Conservation (phyloP, 2,888 invertebrate genomes). For the Amphipoea oculea region DNA sequence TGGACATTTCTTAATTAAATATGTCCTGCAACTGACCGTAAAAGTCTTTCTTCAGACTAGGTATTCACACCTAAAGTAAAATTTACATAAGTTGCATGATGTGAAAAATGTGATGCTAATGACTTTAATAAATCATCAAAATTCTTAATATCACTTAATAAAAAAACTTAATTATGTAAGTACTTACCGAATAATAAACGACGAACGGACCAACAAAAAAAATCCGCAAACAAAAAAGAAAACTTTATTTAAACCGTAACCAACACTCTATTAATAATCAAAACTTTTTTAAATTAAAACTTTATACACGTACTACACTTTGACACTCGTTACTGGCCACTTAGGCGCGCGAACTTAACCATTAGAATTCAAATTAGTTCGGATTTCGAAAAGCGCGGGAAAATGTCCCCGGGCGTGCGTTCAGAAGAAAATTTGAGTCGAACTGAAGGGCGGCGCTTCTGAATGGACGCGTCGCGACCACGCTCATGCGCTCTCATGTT, state of each 20-base stretch:
- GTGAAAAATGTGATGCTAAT: not conserved
- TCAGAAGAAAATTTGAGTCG: conserved; percentile 80
- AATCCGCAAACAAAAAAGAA: conserved; percentile 63
- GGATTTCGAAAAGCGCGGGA: conserved; percentile 80
- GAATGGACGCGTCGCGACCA: conserved; percentile 77
- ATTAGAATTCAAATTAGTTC: conserved; percentile 81
- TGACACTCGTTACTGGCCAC: conserved; percentile 72
- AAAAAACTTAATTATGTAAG: conserved; percentile 20
- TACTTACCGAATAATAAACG: conserved; percentile 62
- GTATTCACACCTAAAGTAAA: not conserved
- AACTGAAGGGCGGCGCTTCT: conserved; percentile 84
- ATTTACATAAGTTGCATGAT: too few relatives aligned
- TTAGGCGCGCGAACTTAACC: conserved; percentile 65
- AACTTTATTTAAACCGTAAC: conserved; percentile 57
- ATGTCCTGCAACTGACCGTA: conserved; percentile 30
- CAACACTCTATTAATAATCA: conserved; percentile 53
- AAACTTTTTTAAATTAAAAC: conserved; percentile 50
- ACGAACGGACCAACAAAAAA: conserved; percentile 44
- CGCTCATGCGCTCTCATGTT: conserved; percentile 82
- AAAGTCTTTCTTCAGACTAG: conserved; percentile 11
- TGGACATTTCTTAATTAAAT: conserved; percentile 72
- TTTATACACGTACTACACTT: conserved; percentile 63
- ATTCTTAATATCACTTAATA: not conserved
- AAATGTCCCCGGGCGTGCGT: conserved; percentile 81
- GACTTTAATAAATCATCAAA: not conserved